Conservation (phyloP, 2,888 invertebrate genomes). For the Mesorhabditis spiculigera region DNA sequence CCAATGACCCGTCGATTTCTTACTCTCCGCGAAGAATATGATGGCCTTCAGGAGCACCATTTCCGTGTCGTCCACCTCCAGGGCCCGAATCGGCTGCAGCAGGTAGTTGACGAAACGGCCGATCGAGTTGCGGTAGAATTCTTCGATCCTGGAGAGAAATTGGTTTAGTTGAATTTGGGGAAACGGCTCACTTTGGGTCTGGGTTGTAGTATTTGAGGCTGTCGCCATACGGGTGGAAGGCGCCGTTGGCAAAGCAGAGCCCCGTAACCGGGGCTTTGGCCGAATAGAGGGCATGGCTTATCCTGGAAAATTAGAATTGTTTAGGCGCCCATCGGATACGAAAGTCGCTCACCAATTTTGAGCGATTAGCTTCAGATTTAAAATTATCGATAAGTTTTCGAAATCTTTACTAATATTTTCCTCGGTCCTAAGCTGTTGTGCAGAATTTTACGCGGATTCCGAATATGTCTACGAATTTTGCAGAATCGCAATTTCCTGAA, state of each 20-base stretch:
- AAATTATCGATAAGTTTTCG: too few species aligned
- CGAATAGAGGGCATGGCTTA: constrained; percentile 34
- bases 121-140: constrained; percentile 37
- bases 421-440: too few species aligned
- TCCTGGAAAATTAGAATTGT: constrained; percentile 14
- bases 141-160: constrained; percentile 20
- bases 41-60: constrained; percentile 36
- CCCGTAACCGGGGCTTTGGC: constrained; percentile 25
- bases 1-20: not conserved
- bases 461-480: too few species aligned
- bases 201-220: constrained; percentile 10
- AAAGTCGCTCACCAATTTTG: not conserved
- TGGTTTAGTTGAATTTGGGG: not conserved
- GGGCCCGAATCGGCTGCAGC: constrained; percentile 28
- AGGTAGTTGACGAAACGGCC: constrained; percentile 33
- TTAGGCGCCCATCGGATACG: not conserved
- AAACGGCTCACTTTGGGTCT: constrained; percentile 18
- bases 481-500: too few species aligned
- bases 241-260: constrained; percentile 38
- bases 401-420: too few species aligned
- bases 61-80: constrained; percentile 33
- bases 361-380: not conserved
- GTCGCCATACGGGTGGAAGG: constrained; percentile 27
- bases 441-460: too few species aligned
- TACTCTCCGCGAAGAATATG: constrained; percentile 34